Evolutionary conservation across 2,113 vertebrate species (phyloP).

Genomic region (Amia ocellicauda): DNA sequence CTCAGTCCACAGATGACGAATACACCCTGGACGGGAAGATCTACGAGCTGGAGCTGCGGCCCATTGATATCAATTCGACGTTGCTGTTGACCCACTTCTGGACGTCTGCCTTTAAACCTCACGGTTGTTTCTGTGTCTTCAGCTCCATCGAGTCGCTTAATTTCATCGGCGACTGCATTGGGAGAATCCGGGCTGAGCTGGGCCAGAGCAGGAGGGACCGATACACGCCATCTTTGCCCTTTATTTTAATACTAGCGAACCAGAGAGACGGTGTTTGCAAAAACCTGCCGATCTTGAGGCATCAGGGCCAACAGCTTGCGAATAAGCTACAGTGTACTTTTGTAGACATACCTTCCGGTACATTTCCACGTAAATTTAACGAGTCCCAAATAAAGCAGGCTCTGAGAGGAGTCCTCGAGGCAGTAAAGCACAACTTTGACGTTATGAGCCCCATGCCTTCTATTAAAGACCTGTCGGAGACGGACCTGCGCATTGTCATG

Average conservation of each 20-base stretch:
- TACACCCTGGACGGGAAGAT: conserved; percentile 98
- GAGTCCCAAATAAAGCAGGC: conserved; percentile 95
- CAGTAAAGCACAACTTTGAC: conserved; percentile 90
- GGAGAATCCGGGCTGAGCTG: conserved; percentile 88
- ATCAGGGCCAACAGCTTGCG: conserved; percentile 94
- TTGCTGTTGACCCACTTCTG: conserved; percentile 87
- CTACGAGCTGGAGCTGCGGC: conserved; percentile 91
- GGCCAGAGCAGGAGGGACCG: conserved; percentile 85
- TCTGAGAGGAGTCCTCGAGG: conserved; percentile 86
- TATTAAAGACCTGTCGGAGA: conserved; percentile 94
- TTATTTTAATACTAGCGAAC: conserved; percentile 92
- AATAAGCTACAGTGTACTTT: conserved; percentile 98
- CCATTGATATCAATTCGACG: conserved; percentile 88
- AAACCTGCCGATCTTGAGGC: conserved; percentile 91
- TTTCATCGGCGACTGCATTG: conserved; percentile 91
- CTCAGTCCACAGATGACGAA: conserved; percentile 94
- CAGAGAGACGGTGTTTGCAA: conserved; percentile 89
- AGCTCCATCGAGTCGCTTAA: conserved; percentile 94
- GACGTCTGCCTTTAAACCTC: conserved; percentile 89
- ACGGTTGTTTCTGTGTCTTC: conserved; percentile 96
- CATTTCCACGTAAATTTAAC: conserved; percentile 93
- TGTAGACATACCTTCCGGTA: conserved; percentile 86
- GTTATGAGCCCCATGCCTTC: conserved; percentile 83
- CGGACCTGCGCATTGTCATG: conserved; percentile 94
- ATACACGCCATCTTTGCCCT: conserved; percentile 84